These are phyloP conservation scores for Alosa sapidissima DNA, from an alignment of 2,797 vertebrate genomes.

Conservation along the genomic window DNA sequence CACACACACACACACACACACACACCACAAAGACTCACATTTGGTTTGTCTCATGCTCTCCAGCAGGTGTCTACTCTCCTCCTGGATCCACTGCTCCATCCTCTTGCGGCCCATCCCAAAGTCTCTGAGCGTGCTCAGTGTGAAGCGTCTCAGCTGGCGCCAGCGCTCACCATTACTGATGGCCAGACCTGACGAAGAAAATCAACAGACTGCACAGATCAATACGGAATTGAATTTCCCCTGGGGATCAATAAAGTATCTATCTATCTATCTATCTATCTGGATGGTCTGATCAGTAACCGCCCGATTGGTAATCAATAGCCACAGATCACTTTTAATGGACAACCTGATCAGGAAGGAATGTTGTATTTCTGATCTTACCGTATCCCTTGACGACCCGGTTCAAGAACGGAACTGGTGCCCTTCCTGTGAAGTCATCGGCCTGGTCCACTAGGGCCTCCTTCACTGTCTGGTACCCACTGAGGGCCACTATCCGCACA, in stretches of 20 bases:
- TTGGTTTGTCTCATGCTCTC: constrained; percentile 39
- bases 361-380: constrained; percentile 38
- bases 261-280: too few relatives aligned
- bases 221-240: too few relatives aligned
- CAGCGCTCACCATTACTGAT: constrained; percentile 64
- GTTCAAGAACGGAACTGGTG: constrained; percentile 41
- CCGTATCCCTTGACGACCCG: constrained; percentile 62
- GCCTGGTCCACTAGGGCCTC: too few relatives aligned
- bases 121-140: constrained; percentile 61
- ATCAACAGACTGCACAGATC: too few relatives aligned
- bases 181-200: constrained; percentile 51
- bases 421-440: constrained; percentile 63
- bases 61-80: constrained; percentile 59
- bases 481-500: too few relatives aligned
- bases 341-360: background rate
- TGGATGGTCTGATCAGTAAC: too few relatives aligned
- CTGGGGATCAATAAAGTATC: too few relatives aligned
- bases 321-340: background rate
- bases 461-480: too few relatives aligned
- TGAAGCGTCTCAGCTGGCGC: constrained; percentile 64
- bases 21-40: background rate
- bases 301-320: too few relatives aligned
- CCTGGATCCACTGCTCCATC: constrained; percentile 68
- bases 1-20: background rate
- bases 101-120: constrained; percentile 69